Conservation (phyloP, 2,797 vertebrate species). For the Rhinichthys osculus region DNA sequence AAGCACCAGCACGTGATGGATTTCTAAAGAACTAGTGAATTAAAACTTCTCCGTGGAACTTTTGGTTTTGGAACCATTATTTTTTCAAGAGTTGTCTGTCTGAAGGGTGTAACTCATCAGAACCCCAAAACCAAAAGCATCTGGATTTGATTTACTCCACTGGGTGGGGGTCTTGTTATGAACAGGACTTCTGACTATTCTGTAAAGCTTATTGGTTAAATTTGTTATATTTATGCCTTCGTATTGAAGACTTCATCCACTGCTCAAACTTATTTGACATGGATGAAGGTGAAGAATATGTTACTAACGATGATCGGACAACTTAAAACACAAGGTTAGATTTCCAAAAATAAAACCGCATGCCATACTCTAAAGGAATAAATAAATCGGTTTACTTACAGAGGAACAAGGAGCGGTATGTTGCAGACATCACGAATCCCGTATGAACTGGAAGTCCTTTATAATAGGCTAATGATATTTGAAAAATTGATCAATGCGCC, state of each 20-base stretch:
- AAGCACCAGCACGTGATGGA: background rate
- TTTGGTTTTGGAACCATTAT: background rate
- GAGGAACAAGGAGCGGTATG: constrained; percentile 78
- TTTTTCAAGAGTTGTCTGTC: background rate
- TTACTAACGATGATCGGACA: background rate
- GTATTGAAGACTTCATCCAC: background rate
- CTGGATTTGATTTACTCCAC: constrained; percentile 60
- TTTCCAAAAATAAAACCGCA: background rate
- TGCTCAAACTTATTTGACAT: constrained; percentile 11
- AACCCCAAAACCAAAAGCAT: constrained; percentile 48
- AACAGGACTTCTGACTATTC: constrained; percentile 21
- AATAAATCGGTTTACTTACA: constrained; percentile 75
- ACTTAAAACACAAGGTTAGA: constrained; percentile 1
- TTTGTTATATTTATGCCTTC: background rate
- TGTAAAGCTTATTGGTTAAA: constrained; percentile 15
- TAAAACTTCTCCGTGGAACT: background rate
- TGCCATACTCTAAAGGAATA: background rate
- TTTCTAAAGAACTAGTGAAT: background rate
- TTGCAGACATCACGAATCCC: constrained; percentile 80
- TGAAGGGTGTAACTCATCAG: constrained; percentile 37
- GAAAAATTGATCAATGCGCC: constrained; percentile 77
- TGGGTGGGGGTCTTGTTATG: constrained; percentile 62
- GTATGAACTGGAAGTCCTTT: constrained; percentile 70
- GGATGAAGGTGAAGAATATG: background rate
- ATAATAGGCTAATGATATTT: constrained; percentile 65